Conservation (phyloP, 2,113 vertebrate genomes). For the Zingel zingel region DNA sequence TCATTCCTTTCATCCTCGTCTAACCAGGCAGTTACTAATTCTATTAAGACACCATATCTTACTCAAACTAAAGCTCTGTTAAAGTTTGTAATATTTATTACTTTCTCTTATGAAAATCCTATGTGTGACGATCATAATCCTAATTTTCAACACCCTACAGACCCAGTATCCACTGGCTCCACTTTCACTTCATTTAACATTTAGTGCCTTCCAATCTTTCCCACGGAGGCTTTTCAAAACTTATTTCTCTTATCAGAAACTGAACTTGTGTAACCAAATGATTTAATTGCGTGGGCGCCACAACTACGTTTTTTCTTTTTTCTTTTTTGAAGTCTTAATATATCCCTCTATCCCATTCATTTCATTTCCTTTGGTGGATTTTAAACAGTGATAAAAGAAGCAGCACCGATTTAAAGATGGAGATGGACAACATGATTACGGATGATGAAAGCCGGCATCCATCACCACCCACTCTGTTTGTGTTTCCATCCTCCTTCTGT, state of each 20-base stretch:
- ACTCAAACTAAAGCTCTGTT: constrained; percentile 38
- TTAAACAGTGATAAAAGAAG: constrained; percentile 67
- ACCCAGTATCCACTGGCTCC: constrained; percentile 42
- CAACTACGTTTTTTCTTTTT: neutral
- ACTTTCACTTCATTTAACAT: constrained; percentile 63
- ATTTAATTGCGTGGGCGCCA: constrained; percentile 61
- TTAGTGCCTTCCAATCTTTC: constrained; percentile 51
- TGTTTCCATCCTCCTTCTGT: constrained; percentile 60
- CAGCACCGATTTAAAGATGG: constrained; percentile 66
- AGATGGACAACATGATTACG: constrained; percentile 75
- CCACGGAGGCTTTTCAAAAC: constrained; percentile 50
- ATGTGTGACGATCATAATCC: constrained; percentile 57
- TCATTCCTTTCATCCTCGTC: constrained; percentile 11
- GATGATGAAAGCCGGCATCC: constrained; percentile 78
- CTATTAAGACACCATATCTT: constrained; percentile 25
- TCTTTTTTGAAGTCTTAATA: constrained; percentile 48
- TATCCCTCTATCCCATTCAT: constrained; percentile 45
- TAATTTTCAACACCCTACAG: constrained; percentile 54
- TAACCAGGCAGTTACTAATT: constrained; percentile 34
- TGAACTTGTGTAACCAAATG: constrained; percentile 63
- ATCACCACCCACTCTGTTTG: constrained; percentile 76
- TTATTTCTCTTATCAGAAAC: constrained; percentile 67
- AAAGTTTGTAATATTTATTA: constrained; percentile 56
- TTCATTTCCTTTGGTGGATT: constrained; percentile 61
- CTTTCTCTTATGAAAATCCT: constrained; percentile 43